phyloP scores from a whole-genome alignment of 2,888 invertebrate species.

The Brachylomia viminalis region DNA sequence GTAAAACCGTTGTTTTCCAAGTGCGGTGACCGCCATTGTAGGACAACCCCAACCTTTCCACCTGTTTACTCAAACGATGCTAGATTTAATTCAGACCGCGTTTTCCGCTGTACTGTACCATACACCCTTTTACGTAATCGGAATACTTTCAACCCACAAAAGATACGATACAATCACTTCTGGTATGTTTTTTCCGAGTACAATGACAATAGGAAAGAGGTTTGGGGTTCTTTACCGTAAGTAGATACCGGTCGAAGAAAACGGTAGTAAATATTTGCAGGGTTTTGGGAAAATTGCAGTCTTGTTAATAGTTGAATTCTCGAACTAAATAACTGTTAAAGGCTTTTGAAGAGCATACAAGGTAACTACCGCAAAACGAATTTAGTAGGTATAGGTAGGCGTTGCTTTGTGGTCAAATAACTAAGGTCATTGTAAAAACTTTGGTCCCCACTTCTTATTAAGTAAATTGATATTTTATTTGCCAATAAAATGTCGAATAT shows the following conservation, averaged over 20 bases:
- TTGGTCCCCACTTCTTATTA: slow-evolving; percentile 2
- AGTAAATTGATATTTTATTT: slow-evolving; percentile 47
- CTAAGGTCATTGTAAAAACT: slow-evolving; percentile 33
- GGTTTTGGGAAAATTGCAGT: background rate
- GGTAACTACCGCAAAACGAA: background rate
- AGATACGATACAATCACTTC: slow-evolving; percentile 27
- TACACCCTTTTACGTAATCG: slow-evolving; percentile 31
- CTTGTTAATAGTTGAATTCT: background rate
- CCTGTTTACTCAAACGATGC: slow-evolving; percentile 63
- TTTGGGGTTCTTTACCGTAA: slow-evolving; percentile 9
- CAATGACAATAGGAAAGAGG: slow-evolving; percentile 7
- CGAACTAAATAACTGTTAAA: background rate
- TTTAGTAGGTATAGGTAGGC: background rate
- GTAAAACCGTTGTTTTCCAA: slow-evolving; percentile 50
- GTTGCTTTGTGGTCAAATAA: background rate
- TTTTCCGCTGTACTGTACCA: slow-evolving; percentile 18
- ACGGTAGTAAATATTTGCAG: slow-evolving; percentile 1
- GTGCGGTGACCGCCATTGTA: slow-evolving; percentile 22
- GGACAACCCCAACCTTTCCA: slow-evolving; percentile 31
- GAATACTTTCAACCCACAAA: slow-evolving; percentile 32
- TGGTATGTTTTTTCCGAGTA: slow-evolving; percentile 14
- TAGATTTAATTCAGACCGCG: slow-evolving; percentile 50
- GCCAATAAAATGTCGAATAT: slow-evolving; percentile 24
- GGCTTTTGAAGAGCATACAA: too few species aligned
- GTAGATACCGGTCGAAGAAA: slow-evolving; percentile 22